phyloP scores from a whole-genome alignment of 1,140 invertebrate species.

The Venturia canescens region DNA sequence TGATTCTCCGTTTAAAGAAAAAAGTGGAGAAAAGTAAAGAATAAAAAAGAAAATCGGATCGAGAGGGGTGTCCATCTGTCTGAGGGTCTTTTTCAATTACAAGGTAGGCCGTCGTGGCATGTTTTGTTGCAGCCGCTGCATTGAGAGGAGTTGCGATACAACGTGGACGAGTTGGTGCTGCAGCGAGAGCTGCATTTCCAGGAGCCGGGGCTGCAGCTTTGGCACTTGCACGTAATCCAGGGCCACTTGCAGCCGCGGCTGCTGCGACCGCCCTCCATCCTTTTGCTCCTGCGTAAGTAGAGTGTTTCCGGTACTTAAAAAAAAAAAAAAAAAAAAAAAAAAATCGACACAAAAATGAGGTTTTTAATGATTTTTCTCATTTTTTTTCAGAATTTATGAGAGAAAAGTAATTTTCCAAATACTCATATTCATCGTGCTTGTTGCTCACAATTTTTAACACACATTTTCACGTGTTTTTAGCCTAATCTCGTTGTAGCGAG shows the following conservation, averaged over 20 bases:
- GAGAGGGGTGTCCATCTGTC: neutral
- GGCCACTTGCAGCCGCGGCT: conserved; percentile 82
- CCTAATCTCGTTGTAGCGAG: neutral
- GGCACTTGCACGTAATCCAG: conserved; percentile 84
- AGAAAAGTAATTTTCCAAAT: neutral
- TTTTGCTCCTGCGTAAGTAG: conserved; percentile 88
- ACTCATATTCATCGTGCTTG: neutral
- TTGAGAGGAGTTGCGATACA: conserved; percentile 83
- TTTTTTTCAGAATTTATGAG: conserved; percentile 5
- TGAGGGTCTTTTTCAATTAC: conserved; percentile 52
- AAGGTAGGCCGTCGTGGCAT: conserved; percentile 66
- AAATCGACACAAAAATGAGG: neutral
- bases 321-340: neutral
- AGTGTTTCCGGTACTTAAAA: neutral
- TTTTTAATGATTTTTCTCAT: neutral
- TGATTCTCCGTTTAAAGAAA: neutral
- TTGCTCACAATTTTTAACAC: conserved; percentile 15
- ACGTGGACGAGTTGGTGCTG: conserved; percentile 79
- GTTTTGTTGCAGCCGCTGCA: conserved; percentile 79
- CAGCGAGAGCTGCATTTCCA: conserved; percentile 82
- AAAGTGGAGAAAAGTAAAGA: conserved; percentile 41
- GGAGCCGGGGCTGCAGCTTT: conserved; percentile 82
- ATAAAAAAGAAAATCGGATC: conserved; percentile 14
- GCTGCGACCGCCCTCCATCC: conserved; percentile 86
- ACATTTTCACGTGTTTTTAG: neutral